Base-by-base conservation (phyloP, 2,888 invertebrate species). In the Drosophila pegasa region DNA sequence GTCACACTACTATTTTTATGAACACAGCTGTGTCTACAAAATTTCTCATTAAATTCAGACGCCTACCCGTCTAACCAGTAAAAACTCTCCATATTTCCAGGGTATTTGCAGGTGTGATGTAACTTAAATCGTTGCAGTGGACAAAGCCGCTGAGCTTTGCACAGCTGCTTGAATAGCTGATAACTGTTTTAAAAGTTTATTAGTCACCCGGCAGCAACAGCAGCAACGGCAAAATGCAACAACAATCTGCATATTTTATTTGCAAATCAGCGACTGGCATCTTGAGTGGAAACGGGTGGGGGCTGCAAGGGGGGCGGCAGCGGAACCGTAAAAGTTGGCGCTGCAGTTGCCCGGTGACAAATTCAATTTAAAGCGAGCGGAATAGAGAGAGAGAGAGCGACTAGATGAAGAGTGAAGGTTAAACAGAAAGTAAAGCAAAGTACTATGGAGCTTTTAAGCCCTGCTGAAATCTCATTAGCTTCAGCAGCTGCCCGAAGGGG, bases 381-480 rank as follows among this genome's bases (percentile, higher is more conserved):
- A 45, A 22, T 25, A 27, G 35, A 37, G 16, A 10, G 4, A 1
- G 18, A 27, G 35, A 37, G 16, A 10, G 4, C 3, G 18, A 62
- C 10, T n/a, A 27, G 33, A n/a, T 25, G 31, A 20, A 16, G 18
- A 5, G 35, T 14, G n/a, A 16, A 8, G n/a, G 14, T n/a, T 9
- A 35, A 12, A 20, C 40, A 31, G 56, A 55, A 37, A 20, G 38
- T 48, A 14, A n/a, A n/a, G 48, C 33, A 4, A 20, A 47, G 18
- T 47, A 40, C 29, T 37, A 41, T 33, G 51, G 37, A 58, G 59
- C 55, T 73, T 64, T 56, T 61, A 64, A 64, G 58, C 54, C 47
- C 55, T 69, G 51, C 37, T 58, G 33, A 50, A 74, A 75, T 77
- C 68, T 63, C 58, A 74, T 78, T 75, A 78, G 60, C 68, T 48